Percentiles rank a stretch among this genome's conserved stretches.
phyloP scores from a whole-genome alignment of 2,888 invertebrate species.

The Phanerotoma sp. region DNA sequence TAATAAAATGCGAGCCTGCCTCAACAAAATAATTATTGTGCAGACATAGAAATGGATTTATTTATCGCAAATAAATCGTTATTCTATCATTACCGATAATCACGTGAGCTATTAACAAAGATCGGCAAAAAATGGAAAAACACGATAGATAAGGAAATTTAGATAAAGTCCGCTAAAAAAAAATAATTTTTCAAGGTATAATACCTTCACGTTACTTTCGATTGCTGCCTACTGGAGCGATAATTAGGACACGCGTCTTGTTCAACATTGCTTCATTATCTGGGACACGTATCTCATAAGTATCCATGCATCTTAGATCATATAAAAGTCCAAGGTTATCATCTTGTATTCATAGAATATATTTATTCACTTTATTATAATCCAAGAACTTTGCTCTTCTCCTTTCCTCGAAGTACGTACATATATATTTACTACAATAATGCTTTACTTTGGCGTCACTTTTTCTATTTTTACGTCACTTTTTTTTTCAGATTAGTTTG shows the following conservation, averaged over 20 bases:
- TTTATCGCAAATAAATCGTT: no score
- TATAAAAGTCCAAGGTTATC: conserved; percentile 30
- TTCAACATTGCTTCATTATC: conserved; percentile 24
- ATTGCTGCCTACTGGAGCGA: conserved; percentile 32
- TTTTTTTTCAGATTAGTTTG: no score
- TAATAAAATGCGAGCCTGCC: no score
- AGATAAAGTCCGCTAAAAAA: not conserved
- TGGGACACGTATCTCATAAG: conserved; percentile 25
- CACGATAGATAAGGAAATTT: not conserved
- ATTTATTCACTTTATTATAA: conserved; percentile 7
- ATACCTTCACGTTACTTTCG: conserved; percentile 31
- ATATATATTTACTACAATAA: no score
- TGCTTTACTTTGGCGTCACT: no score
- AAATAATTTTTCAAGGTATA: conserved; percentile 27
- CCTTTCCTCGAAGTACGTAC: no score
- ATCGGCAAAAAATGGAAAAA: not conserved
- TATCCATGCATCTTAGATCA: conserved; percentile 13
- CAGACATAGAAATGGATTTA: no score
- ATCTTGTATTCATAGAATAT: conserved; percentile 14
- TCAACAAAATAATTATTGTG: no score
- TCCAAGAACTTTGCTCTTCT: not conserved
- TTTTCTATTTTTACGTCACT: no score
- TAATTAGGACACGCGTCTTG: conserved; percentile 30
- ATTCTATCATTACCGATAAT: no score
- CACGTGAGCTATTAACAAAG: not conserved